Conservation (phyloP, 2,113 vertebrate species). For the Scolopax mira region DNA sequence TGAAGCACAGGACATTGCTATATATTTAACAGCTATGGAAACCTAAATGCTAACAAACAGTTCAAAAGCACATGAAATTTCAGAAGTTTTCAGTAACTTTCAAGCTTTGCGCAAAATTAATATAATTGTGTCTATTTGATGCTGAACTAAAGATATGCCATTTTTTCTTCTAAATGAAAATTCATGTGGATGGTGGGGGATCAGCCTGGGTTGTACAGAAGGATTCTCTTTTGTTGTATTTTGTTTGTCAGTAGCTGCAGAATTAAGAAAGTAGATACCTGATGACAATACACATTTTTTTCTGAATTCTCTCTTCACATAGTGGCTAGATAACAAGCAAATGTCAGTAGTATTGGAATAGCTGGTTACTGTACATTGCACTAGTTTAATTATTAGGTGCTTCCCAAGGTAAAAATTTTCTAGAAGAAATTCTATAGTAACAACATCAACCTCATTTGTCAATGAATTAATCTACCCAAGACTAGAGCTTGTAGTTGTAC, state of each 20-base stretch:
- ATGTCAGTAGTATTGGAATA: neutral
- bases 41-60: neutral
- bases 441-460: neutral
- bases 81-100: neutral
- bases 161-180: neutral
- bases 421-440: neutral
- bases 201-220: neutral
- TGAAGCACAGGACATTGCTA: neutral
- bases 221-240: neutral
- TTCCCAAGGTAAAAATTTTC: neutral
- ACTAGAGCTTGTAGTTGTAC: neutral
- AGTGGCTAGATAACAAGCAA: neutral
- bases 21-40: neutral
- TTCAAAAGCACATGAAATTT: neutral
- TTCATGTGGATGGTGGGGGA: accelerated
- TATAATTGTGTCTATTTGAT: neutral
- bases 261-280: neutral
- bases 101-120: neutral
- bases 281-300: neutral
- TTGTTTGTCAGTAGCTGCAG: neutral
- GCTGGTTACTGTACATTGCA: neutral
- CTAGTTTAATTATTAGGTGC: neutral
- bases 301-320: neutral
- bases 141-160: neutral
- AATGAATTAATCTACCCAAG: neutral